phyloP scores from a whole-genome alignment of 35 echinoderm and acorn worm species.

The Antedon bifida region DNA sequence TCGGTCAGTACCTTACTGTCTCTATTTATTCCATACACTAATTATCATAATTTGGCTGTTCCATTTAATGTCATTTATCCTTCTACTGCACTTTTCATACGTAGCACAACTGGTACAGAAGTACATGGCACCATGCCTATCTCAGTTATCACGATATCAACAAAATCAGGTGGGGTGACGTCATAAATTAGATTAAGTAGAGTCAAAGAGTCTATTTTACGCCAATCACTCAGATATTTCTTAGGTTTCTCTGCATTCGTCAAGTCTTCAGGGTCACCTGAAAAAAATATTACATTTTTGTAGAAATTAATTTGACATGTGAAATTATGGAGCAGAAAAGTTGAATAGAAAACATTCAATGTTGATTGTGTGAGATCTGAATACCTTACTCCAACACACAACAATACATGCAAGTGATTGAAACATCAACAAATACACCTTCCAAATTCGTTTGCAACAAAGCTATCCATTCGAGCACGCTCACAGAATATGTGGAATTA shows the following conservation, averaged over 20 bases:
- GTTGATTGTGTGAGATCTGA: too few relatives aligned
- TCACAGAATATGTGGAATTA: too few relatives aligned
- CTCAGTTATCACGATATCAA: slow-evolving; percentile 95
- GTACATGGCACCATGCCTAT: slow-evolving; percentile 96
- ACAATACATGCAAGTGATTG: too few relatives aligned
- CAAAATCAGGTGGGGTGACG: slow-evolving; percentile 80
- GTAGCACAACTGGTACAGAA: slow-evolving; percentile 80
- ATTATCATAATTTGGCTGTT: too few relatives aligned
- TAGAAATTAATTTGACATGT: too few relatives aligned
- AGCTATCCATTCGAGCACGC: slow-evolving; percentile 86
- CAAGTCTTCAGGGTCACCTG: slow-evolving; percentile 89
- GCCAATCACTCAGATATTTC: slow-evolving; percentile 57
- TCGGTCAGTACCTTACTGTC: too few relatives aligned
- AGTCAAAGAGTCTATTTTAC: slow-evolving; percentile 48
- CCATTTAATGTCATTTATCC: too few relatives aligned
- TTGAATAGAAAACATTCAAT: too few relatives aligned
- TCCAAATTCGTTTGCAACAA: slow-evolving; percentile 93
- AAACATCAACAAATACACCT: too few relatives aligned
- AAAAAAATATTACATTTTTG: not conserved
- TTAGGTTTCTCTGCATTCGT: slow-evolving; percentile 25
- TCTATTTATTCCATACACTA: too few relatives aligned
- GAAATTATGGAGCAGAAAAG: too few relatives aligned
- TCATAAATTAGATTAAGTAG: slow-evolving; percentile 94
- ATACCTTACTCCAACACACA: too few relatives aligned
- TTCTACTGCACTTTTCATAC: slow-evolving; percentile 76